phyloP scores from a whole-genome alignment of 2,888 invertebrate species.

The Pachycephus smyrnensis region DNA sequence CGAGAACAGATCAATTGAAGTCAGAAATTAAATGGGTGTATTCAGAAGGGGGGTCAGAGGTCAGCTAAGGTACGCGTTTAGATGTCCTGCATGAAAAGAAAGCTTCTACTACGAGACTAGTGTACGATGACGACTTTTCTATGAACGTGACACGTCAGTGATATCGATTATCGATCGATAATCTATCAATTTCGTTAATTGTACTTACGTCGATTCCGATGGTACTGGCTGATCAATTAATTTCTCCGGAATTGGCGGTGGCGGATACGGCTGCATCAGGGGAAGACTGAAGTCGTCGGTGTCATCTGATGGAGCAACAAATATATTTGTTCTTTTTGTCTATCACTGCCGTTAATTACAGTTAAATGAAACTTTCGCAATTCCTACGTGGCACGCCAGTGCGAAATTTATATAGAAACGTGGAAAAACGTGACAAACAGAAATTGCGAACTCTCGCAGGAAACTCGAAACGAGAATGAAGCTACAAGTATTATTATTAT shows the following conservation, averaged over 20 bases:
- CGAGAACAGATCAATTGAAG: slow-evolving; percentile 43
- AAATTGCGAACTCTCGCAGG: background rate
- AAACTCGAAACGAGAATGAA: background rate
- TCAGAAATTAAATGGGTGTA: slow-evolving; percentile 9
- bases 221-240: slow-evolving; percentile 80
- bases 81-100: background rate
- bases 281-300: slow-evolving; percentile 24
- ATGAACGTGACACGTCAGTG: background rate
- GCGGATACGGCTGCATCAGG: slow-evolving; percentile 76
- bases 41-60: background rate
- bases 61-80: background rate
- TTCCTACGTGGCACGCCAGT: no score
- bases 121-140: background rate
- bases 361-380: background rate
- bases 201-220: slow-evolving; percentile 83
- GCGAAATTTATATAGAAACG: no score
- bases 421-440: no score
- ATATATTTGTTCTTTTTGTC: background rate
- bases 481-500: background rate
- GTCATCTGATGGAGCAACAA: background rate
- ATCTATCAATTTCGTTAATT: background rate
- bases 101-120: background rate
- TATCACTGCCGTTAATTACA: background rate
- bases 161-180: background rate
- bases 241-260: slow-evolving; percentile 76